Conservation (phyloP, 2,797 vertebrate species). For the Decapterus maruadsi region DNA sequence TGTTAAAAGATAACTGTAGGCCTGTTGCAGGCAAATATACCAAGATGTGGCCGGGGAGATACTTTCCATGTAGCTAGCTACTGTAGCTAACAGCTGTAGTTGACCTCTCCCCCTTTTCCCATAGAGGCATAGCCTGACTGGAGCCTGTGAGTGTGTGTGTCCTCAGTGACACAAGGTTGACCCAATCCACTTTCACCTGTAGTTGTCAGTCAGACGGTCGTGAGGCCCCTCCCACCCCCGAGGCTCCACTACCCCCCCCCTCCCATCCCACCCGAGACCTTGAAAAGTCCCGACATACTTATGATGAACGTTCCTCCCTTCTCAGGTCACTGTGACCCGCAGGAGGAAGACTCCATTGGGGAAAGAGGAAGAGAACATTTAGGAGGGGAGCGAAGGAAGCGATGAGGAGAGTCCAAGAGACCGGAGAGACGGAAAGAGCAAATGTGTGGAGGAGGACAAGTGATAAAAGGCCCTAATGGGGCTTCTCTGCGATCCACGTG, state of each 20-base stretch:
- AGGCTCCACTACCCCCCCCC: slow-evolving; percentile 31
- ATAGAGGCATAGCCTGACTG: slow-evolving; percentile 66
- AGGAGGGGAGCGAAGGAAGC: slow-evolving; percentile 12
- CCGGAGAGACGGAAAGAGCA: slow-evolving; percentile 1
- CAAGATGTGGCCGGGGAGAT: slow-evolving; percentile 29
- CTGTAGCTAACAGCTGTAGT: slow-evolving; percentile 58
- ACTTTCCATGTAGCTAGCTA: slow-evolving; percentile 61
- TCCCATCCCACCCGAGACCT: slow-evolving; percentile 32
- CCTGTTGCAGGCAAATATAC: slow-evolving; percentile 11
- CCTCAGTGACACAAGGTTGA: slow-evolving; percentile 69
- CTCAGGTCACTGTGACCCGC: slow-evolving; percentile 70
- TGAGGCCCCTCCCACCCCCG: slow-evolving; percentile 55
- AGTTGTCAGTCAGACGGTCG: slow-evolving; percentile 82
- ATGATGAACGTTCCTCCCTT: slow-evolving; percentile 62
- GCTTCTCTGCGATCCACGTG: slow-evolving; percentile 41
- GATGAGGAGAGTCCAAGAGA: slow-evolving; percentile 29
- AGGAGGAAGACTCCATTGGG: slow-evolving; percentile 36
- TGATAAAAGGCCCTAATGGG: slow-evolving; percentile 34
- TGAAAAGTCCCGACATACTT: slow-evolving; percentile 66
- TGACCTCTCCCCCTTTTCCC: slow-evolving; percentile 72
- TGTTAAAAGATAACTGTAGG: not conserved
- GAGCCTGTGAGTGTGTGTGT: slow-evolving; percentile 70
- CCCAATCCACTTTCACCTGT: slow-evolving; percentile 79
- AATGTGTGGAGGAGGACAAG: slow-evolving; percentile 21
- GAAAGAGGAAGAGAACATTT: slow-evolving; percentile 32